A percentile compares a stretch with the other conserved stretches of the same genome.
Evolutionary conservation across 2,797 vertebrate species (phyloP).

Genomic region (Parauchenoglanis ngamensis): DNA sequence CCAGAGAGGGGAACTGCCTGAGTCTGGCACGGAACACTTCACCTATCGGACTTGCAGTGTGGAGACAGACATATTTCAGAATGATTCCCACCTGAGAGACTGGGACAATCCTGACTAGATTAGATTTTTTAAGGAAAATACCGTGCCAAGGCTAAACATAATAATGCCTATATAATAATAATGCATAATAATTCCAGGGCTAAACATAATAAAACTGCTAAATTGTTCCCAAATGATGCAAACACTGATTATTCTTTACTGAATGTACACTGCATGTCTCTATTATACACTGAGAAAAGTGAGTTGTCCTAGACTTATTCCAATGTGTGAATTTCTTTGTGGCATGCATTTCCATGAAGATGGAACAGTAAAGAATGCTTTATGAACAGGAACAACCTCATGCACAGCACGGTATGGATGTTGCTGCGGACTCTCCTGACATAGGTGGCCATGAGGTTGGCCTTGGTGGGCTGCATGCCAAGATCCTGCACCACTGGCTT

Average conservation of each 20-base stretch:
- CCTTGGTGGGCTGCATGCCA: constrained; percentile 86
- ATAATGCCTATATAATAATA: background rate
- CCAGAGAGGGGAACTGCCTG: constrained; percentile 90
- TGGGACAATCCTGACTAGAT: background rate
- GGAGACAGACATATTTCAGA: constrained; percentile 11
- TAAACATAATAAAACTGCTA: background rate
- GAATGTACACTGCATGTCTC: background rate
- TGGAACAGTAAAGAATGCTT: background rate
- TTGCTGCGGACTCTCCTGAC: constrained; percentile 81
- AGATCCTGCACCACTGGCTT: constrained; percentile 81
- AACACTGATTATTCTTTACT: background rate
- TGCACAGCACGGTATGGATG: constrained; percentile 89
- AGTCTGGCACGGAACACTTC: constrained; percentile 86
- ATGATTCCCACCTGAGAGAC: background rate
- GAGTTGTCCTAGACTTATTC: background rate
- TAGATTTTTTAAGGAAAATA: background rate
- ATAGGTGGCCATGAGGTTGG: constrained; percentile 87
- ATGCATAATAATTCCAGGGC: background rate
- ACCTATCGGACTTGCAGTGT: constrained; percentile 80
- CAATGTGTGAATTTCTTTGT: background rate
- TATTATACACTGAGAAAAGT: background rate
- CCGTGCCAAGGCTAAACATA: background rate
- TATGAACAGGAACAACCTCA: constrained; percentile 78
- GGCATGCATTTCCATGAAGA: background rate
- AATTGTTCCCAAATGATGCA: background rate